These are phyloP conservation scores for Ridgeia piscesae DNA, from an alignment of 1,140 invertebrate genomes.

Conservation along the genomic window DNA sequence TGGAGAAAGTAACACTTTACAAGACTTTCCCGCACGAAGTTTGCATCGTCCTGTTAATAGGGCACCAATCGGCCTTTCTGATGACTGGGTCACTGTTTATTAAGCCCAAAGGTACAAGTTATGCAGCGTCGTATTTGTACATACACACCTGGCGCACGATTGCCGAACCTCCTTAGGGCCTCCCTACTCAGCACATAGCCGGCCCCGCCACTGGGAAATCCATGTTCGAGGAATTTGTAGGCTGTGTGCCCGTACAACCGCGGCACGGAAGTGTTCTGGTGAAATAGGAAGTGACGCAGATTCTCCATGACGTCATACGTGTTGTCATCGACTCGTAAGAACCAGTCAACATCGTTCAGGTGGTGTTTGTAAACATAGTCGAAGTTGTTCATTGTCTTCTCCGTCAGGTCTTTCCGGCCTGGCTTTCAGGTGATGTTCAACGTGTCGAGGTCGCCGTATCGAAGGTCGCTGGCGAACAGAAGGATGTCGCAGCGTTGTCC, in stretches of 20 bases:
- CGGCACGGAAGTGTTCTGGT: background rate
- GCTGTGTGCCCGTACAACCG: conserved; percentile 13
- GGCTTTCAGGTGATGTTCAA: conserved; percentile 34
- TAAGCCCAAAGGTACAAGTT: too few species aligned
- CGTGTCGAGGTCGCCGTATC: conserved; percentile 36
- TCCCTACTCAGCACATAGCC: conserved; percentile 23
- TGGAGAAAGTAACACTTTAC: too few species aligned
- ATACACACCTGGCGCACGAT: background rate
- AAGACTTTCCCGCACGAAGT: too few species aligned
- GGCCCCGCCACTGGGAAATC: conserved; percentile 57
- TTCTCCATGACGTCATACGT: conserved; percentile 31
- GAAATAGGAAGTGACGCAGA: conserved; percentile 35
- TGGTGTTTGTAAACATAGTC: conserved; percentile 71
- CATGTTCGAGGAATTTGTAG: background rate
- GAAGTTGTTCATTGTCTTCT: conserved; percentile 51
- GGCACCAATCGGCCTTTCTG: too few species aligned
- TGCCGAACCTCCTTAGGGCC: conserved; percentile 18
- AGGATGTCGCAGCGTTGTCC: conserved; percentile 86
- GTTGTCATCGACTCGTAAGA: conserved; percentile 43
- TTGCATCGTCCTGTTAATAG: too few species aligned
- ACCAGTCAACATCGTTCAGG: conserved; percentile 53
- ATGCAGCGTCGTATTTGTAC: background rate
- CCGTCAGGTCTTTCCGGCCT: conserved; percentile 48
- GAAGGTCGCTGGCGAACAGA: conserved; percentile 64
- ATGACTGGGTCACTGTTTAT: too few species aligned